phyloP scores from a whole-genome alignment of 2,113 vertebrate genomes.

The Thamnophis sirtalis region DNA sequence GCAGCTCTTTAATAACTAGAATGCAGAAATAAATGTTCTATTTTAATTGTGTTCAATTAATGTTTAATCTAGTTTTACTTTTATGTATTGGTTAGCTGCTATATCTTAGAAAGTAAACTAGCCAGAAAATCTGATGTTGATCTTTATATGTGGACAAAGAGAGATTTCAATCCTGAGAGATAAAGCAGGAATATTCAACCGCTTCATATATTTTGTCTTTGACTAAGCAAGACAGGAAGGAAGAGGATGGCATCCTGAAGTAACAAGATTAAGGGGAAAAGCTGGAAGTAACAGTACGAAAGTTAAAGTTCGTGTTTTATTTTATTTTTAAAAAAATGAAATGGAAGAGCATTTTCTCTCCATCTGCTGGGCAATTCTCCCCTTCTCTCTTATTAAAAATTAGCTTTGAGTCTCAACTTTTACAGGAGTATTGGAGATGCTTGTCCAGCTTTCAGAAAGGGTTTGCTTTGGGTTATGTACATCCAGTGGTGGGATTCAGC shows the following conservation, averaged over 20 bases:
- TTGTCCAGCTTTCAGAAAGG: background rate
- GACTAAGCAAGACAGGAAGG: background rate
- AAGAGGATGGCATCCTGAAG: background rate
- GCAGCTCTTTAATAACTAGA: background rate
- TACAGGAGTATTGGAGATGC: background rate
- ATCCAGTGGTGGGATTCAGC: too few species aligned
- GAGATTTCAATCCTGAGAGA: background rate
- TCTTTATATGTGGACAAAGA: background rate
- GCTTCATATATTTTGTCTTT: background rate
- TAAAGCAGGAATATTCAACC: background rate
- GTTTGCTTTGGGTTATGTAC: background rate
- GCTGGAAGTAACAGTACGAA: background rate
- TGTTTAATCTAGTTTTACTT: background rate
- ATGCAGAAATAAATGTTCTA: background rate
- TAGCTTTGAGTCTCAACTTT: background rate
- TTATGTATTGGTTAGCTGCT: background rate
- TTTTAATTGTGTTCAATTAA: background rate
- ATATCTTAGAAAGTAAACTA: background rate
- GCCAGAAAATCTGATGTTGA: background rate
- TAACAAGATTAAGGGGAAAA: background rate
- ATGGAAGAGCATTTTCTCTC: background rate
- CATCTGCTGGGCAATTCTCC: background rate
- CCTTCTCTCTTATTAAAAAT: background rate
- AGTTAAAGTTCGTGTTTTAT: background rate
- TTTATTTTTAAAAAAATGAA: background rate